A percentile compares a stretch with the other conserved stretches of the same genome.
phyloP scores from a whole-genome alignment of 2,113 vertebrate genomes.

The Monopterus albus region DNA sequence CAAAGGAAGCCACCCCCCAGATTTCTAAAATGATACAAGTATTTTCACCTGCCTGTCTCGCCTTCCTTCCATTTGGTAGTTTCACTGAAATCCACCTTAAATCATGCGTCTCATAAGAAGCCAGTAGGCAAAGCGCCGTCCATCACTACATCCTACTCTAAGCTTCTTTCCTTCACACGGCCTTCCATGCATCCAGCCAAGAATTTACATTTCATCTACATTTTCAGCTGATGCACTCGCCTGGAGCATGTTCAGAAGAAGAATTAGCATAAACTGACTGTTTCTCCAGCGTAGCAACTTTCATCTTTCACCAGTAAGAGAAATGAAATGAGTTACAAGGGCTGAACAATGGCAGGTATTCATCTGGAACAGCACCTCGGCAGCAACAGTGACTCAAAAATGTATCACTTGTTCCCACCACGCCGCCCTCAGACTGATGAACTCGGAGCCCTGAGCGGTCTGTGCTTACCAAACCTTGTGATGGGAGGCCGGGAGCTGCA shows the following conservation, averaged over 20 bases:
- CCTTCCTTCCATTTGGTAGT: background rate
- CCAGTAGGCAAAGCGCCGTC: background rate
- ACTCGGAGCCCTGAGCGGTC: background rate
- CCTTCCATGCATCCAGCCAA: background rate
- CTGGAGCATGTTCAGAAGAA: background rate
- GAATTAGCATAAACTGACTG: no score
- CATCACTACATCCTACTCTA: background rate
- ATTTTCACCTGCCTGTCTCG: background rate
- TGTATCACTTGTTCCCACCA: slow-evolving; percentile 10
- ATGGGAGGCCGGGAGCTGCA: slow-evolving; percentile 7
- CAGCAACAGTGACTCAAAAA: background rate
- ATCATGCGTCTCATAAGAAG: background rate
- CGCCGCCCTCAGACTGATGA: background rate
- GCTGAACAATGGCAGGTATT: background rate
- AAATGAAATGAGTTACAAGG: background rate
- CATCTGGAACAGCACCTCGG: background rate
- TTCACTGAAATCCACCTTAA: background rate
- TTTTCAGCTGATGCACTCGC: background rate
- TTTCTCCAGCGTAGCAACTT: no score
- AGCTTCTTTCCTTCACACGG: slow-evolving; percentile 13
- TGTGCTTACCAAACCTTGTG: background rate
- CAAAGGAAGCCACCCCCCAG: no score
- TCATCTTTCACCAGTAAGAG: no score
- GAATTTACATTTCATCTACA: slow-evolving; percentile 6
- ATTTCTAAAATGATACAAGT: background rate